Percentiles rank a stretch among this genome's conserved stretches.
These are phyloP conservation scores for Sternotherus odoratus DNA, from an alignment of 2,797 vertebrate species.

Conservation along the genomic window DNA sequence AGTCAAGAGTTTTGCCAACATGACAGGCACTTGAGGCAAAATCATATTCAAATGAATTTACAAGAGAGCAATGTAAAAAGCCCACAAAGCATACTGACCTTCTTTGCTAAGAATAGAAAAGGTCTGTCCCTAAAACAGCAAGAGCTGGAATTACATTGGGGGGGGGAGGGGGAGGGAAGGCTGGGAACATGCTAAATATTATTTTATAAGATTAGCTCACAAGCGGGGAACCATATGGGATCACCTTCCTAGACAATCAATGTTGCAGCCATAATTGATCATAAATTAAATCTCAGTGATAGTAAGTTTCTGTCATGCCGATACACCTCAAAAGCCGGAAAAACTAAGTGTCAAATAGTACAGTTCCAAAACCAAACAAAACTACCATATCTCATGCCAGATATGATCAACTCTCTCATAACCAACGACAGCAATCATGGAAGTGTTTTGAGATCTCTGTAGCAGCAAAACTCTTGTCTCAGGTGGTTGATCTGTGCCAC, in stretches of 20 bases:
- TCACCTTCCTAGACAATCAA: constrained; percentile 15
- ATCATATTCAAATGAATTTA: background rate
- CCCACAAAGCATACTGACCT: constrained; percentile 40
- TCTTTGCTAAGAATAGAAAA: constrained; percentile 52
- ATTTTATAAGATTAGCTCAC: constrained; percentile 13
- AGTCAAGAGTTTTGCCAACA: background rate
- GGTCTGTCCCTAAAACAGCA: constrained; percentile 41
- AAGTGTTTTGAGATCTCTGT: background rate
- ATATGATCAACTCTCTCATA: background rate
- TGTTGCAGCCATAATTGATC: background rate
- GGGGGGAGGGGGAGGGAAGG: constrained; percentile 1
- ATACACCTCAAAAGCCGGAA: background rate
- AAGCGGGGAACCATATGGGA: background rate
- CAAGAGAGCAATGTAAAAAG: background rate
- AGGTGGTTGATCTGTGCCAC: background rate
- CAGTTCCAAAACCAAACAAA: constrained; percentile 8
- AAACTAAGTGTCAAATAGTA: background rate
- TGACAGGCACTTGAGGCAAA: background rate
- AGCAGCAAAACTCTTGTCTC: background rate
- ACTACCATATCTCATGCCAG: background rate
- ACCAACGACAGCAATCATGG: background rate
- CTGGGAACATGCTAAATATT: constrained; percentile 24
- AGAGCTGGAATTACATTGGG: constrained; percentile 22
- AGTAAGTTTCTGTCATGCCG: constrained; percentile 4
- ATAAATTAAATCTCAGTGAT: constrained; percentile 31